Evolutionary conservation across 2,797 vertebrate species (phyloP).

Genomic region (Nyctibius grandis): DNA sequence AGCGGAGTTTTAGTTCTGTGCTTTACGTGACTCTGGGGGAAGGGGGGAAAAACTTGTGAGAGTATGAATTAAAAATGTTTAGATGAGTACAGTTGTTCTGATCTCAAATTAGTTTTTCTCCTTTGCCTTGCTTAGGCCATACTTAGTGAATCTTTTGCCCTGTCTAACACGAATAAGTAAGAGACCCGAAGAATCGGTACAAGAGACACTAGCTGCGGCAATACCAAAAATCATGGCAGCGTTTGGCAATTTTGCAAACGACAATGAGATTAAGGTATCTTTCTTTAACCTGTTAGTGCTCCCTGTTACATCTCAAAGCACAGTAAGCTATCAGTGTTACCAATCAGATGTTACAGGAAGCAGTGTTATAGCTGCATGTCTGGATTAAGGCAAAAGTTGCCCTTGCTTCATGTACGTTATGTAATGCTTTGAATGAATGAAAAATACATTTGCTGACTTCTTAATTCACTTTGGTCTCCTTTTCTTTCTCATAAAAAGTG

Average conservation of each 20-base stretch:
- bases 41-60: background rate
- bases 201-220: constrained; percentile 91
- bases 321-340: background rate
- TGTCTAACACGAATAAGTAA: constrained; percentile 92
- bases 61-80: background rate
- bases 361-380: background rate
- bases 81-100: background rate
- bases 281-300: background rate
- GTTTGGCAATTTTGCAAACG: constrained; percentile 94
- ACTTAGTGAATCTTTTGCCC: constrained; percentile 93
- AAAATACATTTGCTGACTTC: background rate
- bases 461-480: background rate
- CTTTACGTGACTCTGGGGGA: background rate
- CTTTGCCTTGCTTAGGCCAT: constrained; percentile 77
- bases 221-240: constrained; percentile 94
- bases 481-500: background rate
- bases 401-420: background rate
- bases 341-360: background rate
- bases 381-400: background rate
- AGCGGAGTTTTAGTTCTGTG: background rate
- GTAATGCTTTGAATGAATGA: background rate
- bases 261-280: constrained; percentile 95
- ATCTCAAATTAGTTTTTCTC: background rate
- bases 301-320: background rate
- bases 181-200: constrained; percentile 91